Evolutionary conservation across 2,888 invertebrate genomes (phyloP).

Genomic region (Rosalia funebris): DNA sequence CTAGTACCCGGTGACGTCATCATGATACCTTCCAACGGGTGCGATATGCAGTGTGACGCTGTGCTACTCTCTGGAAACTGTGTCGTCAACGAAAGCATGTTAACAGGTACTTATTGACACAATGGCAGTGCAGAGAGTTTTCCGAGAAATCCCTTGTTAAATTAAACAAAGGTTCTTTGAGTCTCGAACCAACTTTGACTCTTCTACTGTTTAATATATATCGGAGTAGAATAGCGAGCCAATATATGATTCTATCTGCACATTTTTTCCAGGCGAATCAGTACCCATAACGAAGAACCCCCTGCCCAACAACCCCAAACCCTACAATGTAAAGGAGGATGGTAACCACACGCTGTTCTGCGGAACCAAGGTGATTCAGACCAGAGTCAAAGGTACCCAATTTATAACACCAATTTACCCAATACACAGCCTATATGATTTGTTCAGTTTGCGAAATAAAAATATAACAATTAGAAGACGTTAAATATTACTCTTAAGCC

Average conservation of each 20-base stretch:
- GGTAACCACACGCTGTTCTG: slow-evolving; percentile 88
- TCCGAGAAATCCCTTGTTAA: too few species aligned
- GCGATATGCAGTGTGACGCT: slow-evolving; percentile 92
- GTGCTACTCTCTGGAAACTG: slow-evolving; percentile 86
- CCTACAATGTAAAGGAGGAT: slow-evolving; percentile 85
- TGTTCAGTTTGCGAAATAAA: too few species aligned
- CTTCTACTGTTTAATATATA: too few species aligned
- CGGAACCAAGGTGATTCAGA: slow-evolving; percentile 91
- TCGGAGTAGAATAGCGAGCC: too few species aligned
- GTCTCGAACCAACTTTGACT: too few species aligned
- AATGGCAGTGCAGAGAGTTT: neutral
- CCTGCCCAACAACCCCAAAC: slow-evolving; percentile 71
- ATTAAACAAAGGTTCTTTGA: too few species aligned
- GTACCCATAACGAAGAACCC: slow-evolving; percentile 81
- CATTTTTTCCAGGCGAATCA: slow-evolving; percentile 52
- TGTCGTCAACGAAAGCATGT: slow-evolving; percentile 94
- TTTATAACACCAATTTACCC: too few species aligned
- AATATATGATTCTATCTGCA: too few species aligned
- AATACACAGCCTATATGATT: too few species aligned
- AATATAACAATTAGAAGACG: too few species aligned
- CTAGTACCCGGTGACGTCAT: slow-evolving; percentile 92
- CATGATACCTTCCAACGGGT: slow-evolving; percentile 82
- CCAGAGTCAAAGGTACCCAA: slow-evolving; percentile 69
- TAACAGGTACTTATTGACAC: slow-evolving; percentile 74
- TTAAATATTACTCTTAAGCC: too few species aligned